Evolutionary conservation across 2,888 invertebrate genomes (phyloP).

Genomic region (Pseudanteris insignis): DNA sequence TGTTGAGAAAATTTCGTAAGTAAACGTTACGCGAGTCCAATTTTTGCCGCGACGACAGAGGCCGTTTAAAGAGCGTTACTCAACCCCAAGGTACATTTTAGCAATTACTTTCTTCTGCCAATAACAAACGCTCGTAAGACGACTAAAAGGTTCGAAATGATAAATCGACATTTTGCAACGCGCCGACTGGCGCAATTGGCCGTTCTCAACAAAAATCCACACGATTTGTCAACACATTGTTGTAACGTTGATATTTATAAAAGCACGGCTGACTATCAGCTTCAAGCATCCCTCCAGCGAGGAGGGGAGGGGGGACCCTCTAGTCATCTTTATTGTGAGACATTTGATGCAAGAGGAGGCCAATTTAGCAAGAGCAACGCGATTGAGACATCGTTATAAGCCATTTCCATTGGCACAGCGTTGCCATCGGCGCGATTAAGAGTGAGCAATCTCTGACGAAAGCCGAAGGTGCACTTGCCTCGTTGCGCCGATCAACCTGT

Average conservation of each 20-base stretch:
- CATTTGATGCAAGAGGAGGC: conserved; percentile 30
- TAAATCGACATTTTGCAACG: conserved; percentile 29
- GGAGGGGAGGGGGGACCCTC: conserved; percentile 17
- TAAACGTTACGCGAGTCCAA: background rate
- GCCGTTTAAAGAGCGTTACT: conserved; percentile 2
- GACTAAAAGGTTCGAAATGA: conserved; percentile 30
- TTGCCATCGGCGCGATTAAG: conserved; percentile 48
- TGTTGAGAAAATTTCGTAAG: background rate
- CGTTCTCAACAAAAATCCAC: conserved; percentile 22
- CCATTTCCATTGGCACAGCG: conserved; percentile 53
- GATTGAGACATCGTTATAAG: conserved; percentile 59
- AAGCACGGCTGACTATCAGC: conserved; percentile 5
- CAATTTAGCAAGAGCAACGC: conserved; percentile 59
- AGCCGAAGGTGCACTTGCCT: conserved; percentile 38
- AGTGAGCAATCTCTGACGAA: conserved; percentile 45
- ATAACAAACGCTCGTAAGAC: conserved; percentile 7
- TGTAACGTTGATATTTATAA: conserved; percentile 40
- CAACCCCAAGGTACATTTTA: conserved; percentile 1
- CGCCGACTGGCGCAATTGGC: conserved; percentile 12
- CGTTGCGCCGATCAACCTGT: conserved; percentile 52
- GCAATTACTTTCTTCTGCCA: conserved; percentile 6
- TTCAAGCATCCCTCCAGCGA: background rate
- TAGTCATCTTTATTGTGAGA: conserved; percentile 35
- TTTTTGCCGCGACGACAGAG: background rate
- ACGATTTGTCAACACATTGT: conserved; percentile 40